These are phyloP conservation scores for Lepidurus couesii DNA, from an alignment of 1,140 invertebrate species.

Conservation along the genomic window DNA sequence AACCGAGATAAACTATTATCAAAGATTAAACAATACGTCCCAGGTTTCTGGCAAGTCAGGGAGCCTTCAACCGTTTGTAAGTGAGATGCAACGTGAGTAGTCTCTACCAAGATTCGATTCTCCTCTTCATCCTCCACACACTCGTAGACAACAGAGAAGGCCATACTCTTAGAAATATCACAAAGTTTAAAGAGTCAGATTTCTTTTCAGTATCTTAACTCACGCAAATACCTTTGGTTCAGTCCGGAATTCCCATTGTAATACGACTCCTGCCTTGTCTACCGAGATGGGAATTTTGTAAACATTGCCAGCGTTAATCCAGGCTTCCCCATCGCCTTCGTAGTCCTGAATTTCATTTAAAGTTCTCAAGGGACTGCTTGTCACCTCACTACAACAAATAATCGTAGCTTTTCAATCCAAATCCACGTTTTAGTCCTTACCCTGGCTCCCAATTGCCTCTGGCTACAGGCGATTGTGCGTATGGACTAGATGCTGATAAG, in stretches of 20 bases:
- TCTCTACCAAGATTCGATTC: slow-evolving; percentile 23
- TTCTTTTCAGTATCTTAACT: too few relatives aligned
- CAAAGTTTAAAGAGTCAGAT: too few relatives aligned
- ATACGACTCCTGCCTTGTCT: background rate
- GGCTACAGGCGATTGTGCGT: slow-evolving; percentile 23
- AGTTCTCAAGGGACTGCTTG: background rate
- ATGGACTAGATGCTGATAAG: slow-evolving; percentile 29
- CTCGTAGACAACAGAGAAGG: slow-evolving; percentile 23
- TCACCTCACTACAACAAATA: background rate
- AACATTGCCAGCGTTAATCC: slow-evolving; percentile 30
- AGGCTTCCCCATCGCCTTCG: slow-evolving; percentile 16
- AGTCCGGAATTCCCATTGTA: slow-evolving; percentile 30
- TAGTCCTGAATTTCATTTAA: background rate
- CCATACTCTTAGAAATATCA: slow-evolving; percentile 27
- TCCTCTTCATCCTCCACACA: background rate
- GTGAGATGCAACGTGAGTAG: slow-evolving; percentile 22
- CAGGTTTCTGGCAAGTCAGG: background rate
- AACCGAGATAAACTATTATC: slow-evolving; percentile 32
- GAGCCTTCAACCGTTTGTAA: slow-evolving; percentile 20
- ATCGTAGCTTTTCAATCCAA: background rate
- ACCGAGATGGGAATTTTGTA: slow-evolving; percentile 30
- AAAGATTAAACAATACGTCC: slow-evolving; percentile 25
- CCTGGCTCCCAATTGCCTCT: slow-evolving; percentile 1
- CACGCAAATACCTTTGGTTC: slow-evolving; percentile 26
- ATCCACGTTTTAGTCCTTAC: background rate